Percentiles rank a stretch among this genome's conserved stretches.
These are phyloP conservation scores for Marisa cornuarietis DNA, from an alignment of 1,140 invertebrate genomes.

Conservation along the genomic window DNA sequence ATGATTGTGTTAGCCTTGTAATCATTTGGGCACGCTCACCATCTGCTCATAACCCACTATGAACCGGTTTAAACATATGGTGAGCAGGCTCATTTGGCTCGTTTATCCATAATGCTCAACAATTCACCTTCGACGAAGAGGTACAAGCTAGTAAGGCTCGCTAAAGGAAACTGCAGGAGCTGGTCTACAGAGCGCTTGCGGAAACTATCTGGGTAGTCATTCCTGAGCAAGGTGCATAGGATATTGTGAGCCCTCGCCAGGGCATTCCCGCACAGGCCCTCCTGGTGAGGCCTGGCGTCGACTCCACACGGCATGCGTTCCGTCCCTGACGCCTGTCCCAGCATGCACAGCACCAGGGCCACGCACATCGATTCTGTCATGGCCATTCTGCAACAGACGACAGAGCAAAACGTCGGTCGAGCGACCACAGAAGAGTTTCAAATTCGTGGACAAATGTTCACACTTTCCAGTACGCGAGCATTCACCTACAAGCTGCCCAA, in stretches of 20 bases:
- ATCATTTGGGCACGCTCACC: too few species aligned
- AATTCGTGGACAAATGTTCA: too few species aligned
- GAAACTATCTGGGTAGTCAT: neutral
- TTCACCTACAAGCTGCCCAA: too few species aligned
- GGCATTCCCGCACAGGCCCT: neutral
- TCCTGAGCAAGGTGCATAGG: neutral
- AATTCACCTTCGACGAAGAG: neutral
- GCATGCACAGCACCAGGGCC: constrained; percentile 10
- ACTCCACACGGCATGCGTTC: neutral
- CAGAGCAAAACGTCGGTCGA: neutral
- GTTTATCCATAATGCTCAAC: neutral
- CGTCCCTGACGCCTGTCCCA: neutral
- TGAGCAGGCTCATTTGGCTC: too few species aligned
- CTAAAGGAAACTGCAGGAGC: neutral
- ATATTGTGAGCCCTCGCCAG: neutral
- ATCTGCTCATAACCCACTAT: too few species aligned
- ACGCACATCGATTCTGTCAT: neutral
- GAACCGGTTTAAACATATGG: too few species aligned
- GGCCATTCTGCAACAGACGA: neutral
- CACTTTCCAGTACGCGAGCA: too few species aligned
- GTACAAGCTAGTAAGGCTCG: neutral
- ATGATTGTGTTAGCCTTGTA: too few species aligned
- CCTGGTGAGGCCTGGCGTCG: constrained; percentile 1
- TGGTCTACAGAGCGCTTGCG: neutral
- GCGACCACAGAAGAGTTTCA: too few species aligned